These are phyloP conservation scores for Papio anubis DNA, from an alignment of 2,113 vertebrate genomes.

Conservation along the genomic window DNA sequence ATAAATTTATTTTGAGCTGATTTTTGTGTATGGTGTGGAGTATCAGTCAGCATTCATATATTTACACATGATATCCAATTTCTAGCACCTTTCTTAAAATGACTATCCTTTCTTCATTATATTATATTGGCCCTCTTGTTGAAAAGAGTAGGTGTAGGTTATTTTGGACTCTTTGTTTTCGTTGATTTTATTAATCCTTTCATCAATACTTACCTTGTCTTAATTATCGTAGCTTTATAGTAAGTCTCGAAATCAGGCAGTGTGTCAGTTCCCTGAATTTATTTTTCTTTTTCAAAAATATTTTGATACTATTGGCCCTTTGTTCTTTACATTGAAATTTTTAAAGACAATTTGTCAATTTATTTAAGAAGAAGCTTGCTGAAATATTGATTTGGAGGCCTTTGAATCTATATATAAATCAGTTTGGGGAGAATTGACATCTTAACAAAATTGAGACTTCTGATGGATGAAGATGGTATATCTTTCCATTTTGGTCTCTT, in stretches of 20 bases:
- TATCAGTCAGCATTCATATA: background rate
- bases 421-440: background rate
- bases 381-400: background rate
- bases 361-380: background rate
- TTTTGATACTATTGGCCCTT: background rate
- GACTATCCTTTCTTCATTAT: background rate
- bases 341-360: background rate
- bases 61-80: background rate
- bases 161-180: background rate
- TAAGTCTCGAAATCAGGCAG: background rate
- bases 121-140: background rate
- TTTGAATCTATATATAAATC: background rate
- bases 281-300: background rate
- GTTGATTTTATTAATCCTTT: background rate
- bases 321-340: background rate
- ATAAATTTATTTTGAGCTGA: background rate
- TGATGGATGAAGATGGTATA: background rate
- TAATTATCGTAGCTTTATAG: background rate
- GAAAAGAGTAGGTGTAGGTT: background rate
- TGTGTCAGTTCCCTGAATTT: background rate
- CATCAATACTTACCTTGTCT: background rate
- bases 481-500: background rate
- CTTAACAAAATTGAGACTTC: background rate
- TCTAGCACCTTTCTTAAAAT: background rate
- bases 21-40: background rate